Percentiles rank a stretch among this genome's conserved stretches.
Conservation (phyloP, 1,140 invertebrate genomes). For the Dinoponera quadriceps region DNA sequence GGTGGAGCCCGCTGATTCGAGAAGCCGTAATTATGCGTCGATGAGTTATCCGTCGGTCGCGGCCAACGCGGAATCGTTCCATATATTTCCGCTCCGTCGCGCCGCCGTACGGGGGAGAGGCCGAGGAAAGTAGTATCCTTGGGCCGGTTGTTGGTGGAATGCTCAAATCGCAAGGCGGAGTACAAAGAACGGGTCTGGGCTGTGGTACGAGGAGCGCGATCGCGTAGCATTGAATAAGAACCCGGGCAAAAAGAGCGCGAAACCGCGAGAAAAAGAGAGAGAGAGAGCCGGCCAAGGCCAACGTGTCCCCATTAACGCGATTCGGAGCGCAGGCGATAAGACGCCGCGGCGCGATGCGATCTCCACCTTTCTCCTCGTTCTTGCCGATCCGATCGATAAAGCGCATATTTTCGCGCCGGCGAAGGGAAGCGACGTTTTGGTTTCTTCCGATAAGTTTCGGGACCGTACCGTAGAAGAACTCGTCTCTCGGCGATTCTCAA, state of each 20-base stretch:
- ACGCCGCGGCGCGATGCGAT: constrained; percentile 34
- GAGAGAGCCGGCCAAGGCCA: constrained; percentile 47
- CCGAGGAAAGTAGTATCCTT: constrained; percentile 7
- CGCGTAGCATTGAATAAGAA: neutral
- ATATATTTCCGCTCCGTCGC: constrained; percentile 19
- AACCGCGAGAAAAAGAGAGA: constrained; percentile 59
- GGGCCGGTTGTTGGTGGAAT: neutral
- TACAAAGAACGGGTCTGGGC: neutral
- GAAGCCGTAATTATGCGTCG: constrained; percentile 21
- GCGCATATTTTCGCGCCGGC: neutral
- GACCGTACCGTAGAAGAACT: no score
- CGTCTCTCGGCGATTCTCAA: no score
- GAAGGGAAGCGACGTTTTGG: no score
- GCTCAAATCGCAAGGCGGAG: neutral
- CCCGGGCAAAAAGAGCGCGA: constrained; percentile 12
- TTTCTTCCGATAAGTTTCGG: no score
- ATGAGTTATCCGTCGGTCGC: neutral
- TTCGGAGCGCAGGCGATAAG: constrained; percentile 43
- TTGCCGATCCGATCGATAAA: constrained; percentile 52
- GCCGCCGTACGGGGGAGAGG: neutral
- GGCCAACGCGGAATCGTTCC: neutral
- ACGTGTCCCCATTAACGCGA: constrained; percentile 65
- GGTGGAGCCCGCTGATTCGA: neutral
- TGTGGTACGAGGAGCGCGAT: neutral
- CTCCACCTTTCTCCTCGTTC: constrained; percentile 81